Evolutionary conservation across 2,888 invertebrate genomes (phyloP), one percentile per base, ranked within the genome.

Genomic region (Crioceris asparagi): DNA sequence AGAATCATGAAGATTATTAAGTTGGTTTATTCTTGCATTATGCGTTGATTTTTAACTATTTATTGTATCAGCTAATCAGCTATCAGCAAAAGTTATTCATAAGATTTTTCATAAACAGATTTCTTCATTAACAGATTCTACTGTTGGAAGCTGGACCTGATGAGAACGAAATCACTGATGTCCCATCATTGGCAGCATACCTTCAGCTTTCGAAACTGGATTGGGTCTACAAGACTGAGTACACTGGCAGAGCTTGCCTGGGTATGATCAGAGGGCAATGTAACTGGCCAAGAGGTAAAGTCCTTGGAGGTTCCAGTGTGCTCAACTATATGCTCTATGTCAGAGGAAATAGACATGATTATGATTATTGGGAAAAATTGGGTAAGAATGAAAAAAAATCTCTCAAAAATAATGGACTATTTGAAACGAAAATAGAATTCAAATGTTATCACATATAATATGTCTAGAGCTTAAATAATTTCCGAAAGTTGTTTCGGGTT

Each of bases 241-340:
- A 87, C 0, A 84, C 83, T 2, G 75, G 75, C 43, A 77, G 75
- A 53, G 83, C 87, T 1, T 88, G 88, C 50, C 65, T 87, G 42
- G 87, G 83, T 10, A 84, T 88, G 77, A 80, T 81, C 52, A 79
- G 79, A 43, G 79, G 77, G 32, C 72, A 81, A 37, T 88, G 88
- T 64, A 87, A 84, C 60, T 88, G 87, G 88, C 87, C 88, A 0
- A 68, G 93, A 32, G 87, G 87, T 14, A 88, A 87, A 62, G 86
- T 91, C 2, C 71, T 93, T 1, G 93, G 93, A 2, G 92, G 92
- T 1, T 83, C 83, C 1, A 83, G 84, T 48, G 83, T 84, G 0
- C 68, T 91, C 1, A 92, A 92, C 59, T 86, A 86, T 60, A 90
- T 92, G 91, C 70, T 91, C 3, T 92, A 92, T 60, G 84, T 90